Base-by-base conservation (phyloP, 2,113 vertebrate species). In the Pachypanchax playfairii region DNA sequence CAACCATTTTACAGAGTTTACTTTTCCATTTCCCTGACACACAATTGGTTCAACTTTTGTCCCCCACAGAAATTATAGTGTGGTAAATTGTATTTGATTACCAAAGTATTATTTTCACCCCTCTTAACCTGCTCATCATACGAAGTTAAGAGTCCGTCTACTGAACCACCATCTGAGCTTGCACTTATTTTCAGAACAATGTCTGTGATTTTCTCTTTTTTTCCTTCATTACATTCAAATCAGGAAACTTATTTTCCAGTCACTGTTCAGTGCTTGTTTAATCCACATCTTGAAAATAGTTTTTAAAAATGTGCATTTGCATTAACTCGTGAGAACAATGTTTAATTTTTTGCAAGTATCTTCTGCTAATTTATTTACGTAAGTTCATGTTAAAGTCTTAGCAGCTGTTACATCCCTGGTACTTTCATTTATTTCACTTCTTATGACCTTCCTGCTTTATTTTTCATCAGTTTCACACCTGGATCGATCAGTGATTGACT, bases 101-200 rank as follows among this genome's bases (percentile, higher is more conserved):
- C 58, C 53, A 75, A 85, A 79, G 78, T 82, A 88, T 86, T 88
- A 85, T 84, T 86, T 83, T 87, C 79, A 85, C 79, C 83, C 80
- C 82, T 83, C 75, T 87, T 89, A 89, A 87, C 82, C 83, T 78
- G 60, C 67, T 85, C 80, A 83, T 87, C 76, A 83, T 49, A 67
- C 61, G 29, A 79, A 70, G 52, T 67, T 35, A 49, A 35, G 18
- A 58, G 59, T 60, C 49, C 51, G 43, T 55, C 51, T 63, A 36
- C 28, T 67, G 47, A 77, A 71, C 62, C n/a, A n/a, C n/a, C 25
- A 47, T 38, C 26, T 38, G 22, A 70, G 56, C 31, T 63, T 47
- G 42, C 29, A 29, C 66, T 66, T 51, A 29, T 60, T 73, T 53
- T 75, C 31, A 36, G 8, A 78, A 52, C 47, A n/a, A n/a, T n/a